phyloP scores from a whole-genome alignment of 2,888 invertebrate species.

The Pseudococcus viburni region DNA sequence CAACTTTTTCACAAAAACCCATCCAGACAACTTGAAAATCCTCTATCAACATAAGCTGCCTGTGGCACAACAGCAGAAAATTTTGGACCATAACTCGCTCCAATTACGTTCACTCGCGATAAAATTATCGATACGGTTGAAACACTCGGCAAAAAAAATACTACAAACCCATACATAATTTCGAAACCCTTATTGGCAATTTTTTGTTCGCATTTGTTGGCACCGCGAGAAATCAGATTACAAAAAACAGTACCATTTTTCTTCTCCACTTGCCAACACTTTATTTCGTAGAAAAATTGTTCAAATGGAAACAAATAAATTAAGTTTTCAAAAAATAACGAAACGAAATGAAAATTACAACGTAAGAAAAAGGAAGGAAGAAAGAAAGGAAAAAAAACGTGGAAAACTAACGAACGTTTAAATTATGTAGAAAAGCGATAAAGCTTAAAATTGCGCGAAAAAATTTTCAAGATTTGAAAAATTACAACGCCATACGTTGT shows the following conservation, averaged over 20 bases:
- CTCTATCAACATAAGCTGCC: too few relatives aligned
- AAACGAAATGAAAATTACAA: conserved; percentile 52
- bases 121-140: not conserved
- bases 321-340: conserved; percentile 46
- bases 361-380: too few relatives aligned
- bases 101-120: too few relatives aligned
- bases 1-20: too few relatives aligned
- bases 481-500: conserved; percentile 41
- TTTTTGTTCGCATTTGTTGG: conserved; percentile 6
- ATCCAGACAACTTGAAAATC: too few relatives aligned
- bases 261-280: conserved; percentile 21
- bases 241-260: conserved; percentile 17
- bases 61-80: too few relatives aligned
- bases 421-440: conserved; percentile 30
- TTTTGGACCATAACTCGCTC: too few relatives aligned
- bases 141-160: not conserved
- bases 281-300: conserved; percentile 22
- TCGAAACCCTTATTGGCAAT: not conserved
- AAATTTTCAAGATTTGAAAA: conserved; percentile 43
- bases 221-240: not conserved
- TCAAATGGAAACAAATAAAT: conserved; percentile 43
- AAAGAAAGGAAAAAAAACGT: not conserved
- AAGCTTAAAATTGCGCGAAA: conserved; percentile 7
- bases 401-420: conserved; percentile 23
- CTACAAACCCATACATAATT: not conserved